Evolutionary conservation across 2,888 invertebrate genomes (phyloP).

Genomic region (Spilosoma lubricipeda): DNA sequence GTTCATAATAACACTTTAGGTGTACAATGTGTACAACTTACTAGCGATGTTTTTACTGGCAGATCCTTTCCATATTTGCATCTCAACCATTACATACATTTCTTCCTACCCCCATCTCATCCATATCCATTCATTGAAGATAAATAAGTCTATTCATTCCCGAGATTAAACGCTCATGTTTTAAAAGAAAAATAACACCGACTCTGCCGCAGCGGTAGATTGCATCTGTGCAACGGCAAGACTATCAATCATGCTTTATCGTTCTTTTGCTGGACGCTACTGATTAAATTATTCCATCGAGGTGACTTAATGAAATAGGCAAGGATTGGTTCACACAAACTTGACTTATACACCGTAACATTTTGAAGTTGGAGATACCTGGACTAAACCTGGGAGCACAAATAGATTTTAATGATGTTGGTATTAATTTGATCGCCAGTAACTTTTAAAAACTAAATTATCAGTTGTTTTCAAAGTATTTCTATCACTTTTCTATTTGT

Average conservation of each 20-base stretch:
- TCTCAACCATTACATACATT: slow-evolving; percentile 3
- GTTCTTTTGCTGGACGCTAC: slow-evolving; percentile 79
- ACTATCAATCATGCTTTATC: slow-evolving; percentile 84
- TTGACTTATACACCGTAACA: slow-evolving; percentile 7
- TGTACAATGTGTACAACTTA: no score
- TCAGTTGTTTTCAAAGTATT: no score
- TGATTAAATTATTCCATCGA: slow-evolving; percentile 83
- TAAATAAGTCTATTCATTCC: slow-evolving; percentile 55
- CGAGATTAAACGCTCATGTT: slow-evolving; percentile 54
- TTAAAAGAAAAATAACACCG: slow-evolving; percentile 53
- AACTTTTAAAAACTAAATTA: not conserved
- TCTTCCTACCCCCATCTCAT: slow-evolving; percentile 28
- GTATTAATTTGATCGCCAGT: not conserved
- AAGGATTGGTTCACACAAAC: slow-evolving; percentile 61
- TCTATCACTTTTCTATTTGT: no score
- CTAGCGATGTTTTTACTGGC: not conserved
- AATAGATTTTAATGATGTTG: not conserved
- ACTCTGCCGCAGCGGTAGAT: slow-evolving; percentile 58
- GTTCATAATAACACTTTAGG: no score
- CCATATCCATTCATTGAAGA: slow-evolving; percentile 42
- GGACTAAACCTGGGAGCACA: not conserved
- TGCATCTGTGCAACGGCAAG: slow-evolving; percentile 66
- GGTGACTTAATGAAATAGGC: slow-evolving; percentile 81
- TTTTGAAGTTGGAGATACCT: not conserved
- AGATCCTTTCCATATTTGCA: not conserved